Conservation (phyloP, 2,888 invertebrate genomes). For the Tortricodes alternella region DNA sequence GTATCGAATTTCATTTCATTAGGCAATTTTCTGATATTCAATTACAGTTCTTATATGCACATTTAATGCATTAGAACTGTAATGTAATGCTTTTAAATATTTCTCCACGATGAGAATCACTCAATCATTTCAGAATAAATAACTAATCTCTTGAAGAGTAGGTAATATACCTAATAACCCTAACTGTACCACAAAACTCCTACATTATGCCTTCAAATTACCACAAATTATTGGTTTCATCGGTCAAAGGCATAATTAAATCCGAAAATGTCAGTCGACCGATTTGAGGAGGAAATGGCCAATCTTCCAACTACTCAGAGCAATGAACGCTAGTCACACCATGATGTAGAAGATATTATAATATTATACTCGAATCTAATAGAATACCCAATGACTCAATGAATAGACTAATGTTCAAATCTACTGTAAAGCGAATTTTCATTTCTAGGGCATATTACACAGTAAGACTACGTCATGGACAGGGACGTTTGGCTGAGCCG, state of each 20-base stretch:
- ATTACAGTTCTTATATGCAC: conserved; percentile 8
- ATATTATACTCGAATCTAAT: no score
- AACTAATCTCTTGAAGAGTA: conserved; percentile 11
- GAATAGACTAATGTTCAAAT: no score
- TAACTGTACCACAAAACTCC: conserved; percentile 23
- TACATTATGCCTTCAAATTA: conserved; percentile 38
- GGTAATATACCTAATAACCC: no score
- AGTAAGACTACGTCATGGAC: no score
- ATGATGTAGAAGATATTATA: no score
- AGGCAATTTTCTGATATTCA: conserved; percentile 22
- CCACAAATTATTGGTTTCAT: conserved; percentile 41
- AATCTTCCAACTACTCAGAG: conserved; percentile 32
- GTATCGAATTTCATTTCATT: conserved; percentile 16
- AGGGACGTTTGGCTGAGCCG: no score
- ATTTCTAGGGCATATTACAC: no score
- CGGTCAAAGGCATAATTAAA: conserved; percentile 42
- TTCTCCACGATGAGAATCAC: conserved; percentile 17
- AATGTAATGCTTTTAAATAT: not conserved
- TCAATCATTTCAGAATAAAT: conserved; percentile 19
- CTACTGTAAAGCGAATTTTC: no score
- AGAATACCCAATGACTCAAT: no score
- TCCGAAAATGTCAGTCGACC: conserved; percentile 40
- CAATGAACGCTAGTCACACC: conserved; percentile 12
- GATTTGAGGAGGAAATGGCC: conserved; percentile 43
- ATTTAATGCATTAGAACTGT: not conserved